phyloP scores from a whole-genome alignment of 2,888 invertebrate genomes.

The Gymnosoma rotundatum region DNA sequence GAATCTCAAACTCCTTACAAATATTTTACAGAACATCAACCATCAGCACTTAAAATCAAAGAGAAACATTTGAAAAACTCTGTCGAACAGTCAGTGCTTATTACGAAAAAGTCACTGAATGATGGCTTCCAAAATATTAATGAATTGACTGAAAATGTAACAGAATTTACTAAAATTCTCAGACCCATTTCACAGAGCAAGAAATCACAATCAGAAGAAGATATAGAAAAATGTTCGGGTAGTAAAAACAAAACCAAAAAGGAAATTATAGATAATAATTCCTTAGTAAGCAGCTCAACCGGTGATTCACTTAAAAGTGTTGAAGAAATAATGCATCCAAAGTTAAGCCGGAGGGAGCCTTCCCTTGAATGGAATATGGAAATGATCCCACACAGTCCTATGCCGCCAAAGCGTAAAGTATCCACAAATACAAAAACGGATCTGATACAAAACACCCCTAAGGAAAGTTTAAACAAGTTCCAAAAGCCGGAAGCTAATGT shows the following conservation, averaged over 20 bases:
- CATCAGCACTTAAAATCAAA: neutral
- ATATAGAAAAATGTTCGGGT: neutral
- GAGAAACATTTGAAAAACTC: neutral
- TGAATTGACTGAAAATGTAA: constrained; percentile 59
- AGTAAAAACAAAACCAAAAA: neutral
- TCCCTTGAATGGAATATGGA: constrained; percentile 65
- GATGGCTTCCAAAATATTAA: constrained; percentile 51
- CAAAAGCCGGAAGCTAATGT: constrained; percentile 73
- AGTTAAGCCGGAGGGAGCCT: constrained; percentile 23
- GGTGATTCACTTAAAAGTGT: neutral
- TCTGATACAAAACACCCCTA: constrained; percentile 10
- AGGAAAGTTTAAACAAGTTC: constrained; percentile 49
- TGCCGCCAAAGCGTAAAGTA: constrained; percentile 53
- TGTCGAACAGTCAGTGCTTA: neutral
- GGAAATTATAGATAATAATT: neutral
- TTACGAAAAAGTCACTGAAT: constrained; percentile 38
- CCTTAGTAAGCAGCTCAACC: neutral
- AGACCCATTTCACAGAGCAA: constrained; percentile 40
- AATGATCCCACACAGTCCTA: constrained; percentile 66
- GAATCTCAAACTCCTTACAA: constrained; percentile 56
- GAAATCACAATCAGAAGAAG: constrained; percentile 15
- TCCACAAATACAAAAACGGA: constrained; percentile 18
- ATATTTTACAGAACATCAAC: constrained; percentile 44
- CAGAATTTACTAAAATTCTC: constrained; percentile 60
- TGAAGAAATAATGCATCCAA: constrained; percentile 1